phyloP scores from a whole-genome alignment of 2,797 vertebrate genomes.

The Galagoides demidoff region DNA sequence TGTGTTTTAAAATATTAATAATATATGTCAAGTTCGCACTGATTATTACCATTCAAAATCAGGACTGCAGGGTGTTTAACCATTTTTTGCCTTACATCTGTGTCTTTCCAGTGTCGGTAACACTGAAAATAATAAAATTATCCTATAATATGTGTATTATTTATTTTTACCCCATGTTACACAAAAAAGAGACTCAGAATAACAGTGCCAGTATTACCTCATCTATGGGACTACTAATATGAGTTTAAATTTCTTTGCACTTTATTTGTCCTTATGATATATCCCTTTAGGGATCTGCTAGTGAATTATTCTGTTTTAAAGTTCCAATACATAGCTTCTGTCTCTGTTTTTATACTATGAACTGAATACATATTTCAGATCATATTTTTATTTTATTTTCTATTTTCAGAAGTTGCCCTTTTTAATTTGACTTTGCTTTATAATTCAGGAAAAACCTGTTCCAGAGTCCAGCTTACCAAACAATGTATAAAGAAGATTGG shows the following conservation, averaged over 20 bases:
- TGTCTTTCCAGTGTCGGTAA: background rate
- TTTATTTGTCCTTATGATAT: background rate
- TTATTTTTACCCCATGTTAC: background rate
- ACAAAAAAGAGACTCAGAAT: background rate
- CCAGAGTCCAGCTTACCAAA: background rate
- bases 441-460: background rate
- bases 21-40: background rate
- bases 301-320: background rate
- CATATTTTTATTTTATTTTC: background rate
- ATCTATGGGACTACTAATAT: background rate
- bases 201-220: background rate
- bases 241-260: background rate
- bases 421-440: background rate
- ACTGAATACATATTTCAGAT: background rate
- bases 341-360: background rate
- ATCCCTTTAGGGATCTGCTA: background rate
- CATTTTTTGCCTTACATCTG: background rate
- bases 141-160: background rate
- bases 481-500: background rate
- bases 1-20: background rate
- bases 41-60: background rate
- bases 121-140: background rate
- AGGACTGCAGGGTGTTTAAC: background rate
- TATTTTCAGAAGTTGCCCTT: background rate
- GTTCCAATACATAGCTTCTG: background rate